Evolutionary conservation across 2,797 vertebrate genomes (phyloP).

Genomic region (Poecilia gillii): DNA sequence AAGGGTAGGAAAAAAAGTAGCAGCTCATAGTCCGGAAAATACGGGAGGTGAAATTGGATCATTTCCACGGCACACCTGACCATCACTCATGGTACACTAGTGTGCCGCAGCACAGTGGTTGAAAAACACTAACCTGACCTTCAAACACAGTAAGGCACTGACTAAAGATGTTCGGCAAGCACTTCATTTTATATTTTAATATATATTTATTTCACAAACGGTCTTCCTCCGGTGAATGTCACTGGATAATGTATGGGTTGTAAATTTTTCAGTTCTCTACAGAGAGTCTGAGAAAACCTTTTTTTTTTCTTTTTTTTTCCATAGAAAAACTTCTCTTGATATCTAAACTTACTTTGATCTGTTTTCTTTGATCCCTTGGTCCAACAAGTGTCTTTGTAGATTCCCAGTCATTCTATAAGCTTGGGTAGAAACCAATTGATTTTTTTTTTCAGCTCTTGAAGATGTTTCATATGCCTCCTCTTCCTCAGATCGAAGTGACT

Average conservation of each 20-base stretch:
- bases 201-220: background rate
- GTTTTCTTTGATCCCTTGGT: conserved; percentile 9
- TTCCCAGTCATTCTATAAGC: background rate
- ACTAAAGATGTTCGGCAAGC: background rate
- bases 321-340: background rate
- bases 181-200: background rate
- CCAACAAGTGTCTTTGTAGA: background rate
- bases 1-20: no score
- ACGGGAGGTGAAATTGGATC: no score
- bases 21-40: no score
- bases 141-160: background rate
- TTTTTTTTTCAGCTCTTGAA: background rate
- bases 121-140: background rate
- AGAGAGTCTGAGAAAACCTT: background rate
- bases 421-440: background rate
- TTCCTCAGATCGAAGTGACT: background rate
- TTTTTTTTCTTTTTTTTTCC: background rate
- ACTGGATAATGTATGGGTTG: background rate
- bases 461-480: background rate
- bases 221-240: background rate
- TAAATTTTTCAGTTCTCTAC: background rate
- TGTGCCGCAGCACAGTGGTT: no score
- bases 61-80: no score
- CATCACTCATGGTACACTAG: no score
- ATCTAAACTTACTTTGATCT: conserved; percentile 1